Conservation (phyloP, 2,113 vertebrate genomes). For the Amblyopsis rosae region DNA sequence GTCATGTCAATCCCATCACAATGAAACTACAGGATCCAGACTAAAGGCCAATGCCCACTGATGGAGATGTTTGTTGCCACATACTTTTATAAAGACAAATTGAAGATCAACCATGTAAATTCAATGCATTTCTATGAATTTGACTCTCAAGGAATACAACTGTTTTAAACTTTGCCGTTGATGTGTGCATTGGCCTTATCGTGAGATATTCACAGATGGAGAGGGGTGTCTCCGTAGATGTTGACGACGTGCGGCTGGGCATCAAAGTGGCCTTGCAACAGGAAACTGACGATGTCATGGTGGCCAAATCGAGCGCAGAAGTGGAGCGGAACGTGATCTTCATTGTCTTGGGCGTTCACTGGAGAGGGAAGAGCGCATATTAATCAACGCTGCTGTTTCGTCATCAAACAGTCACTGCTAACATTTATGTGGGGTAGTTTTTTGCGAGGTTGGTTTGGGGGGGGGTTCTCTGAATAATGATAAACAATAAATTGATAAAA, state of each 20-base stretch:
- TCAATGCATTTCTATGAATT: too few relatives aligned
- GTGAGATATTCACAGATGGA: slow-evolving; percentile 84
- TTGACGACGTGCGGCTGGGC: slow-evolving; percentile 89
- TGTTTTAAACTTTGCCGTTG: neutral
- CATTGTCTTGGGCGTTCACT: slow-evolving; percentile 94
- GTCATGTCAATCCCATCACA: too few relatives aligned
- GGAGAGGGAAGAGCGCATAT: slow-evolving; percentile 17
- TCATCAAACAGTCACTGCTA: neutral
- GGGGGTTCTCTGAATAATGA: neutral
- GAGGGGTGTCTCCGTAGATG: slow-evolving; percentile 91
- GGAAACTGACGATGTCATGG: slow-evolving; percentile 80
- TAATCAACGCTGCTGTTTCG: neutral
- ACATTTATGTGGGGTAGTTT: neutral
- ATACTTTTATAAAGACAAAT: too few relatives aligned
- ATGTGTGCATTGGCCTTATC: neutral
- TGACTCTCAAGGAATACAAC: too few relatives aligned
- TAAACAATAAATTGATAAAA: neutral
- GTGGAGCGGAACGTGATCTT: slow-evolving; percentile 90
- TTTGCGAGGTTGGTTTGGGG: neutral
- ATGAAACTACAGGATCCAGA: neutral
- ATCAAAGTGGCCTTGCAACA: slow-evolving; percentile 83
- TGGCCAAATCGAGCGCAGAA: slow-evolving; percentile 93
- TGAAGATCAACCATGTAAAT: too few relatives aligned
- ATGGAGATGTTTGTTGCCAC: too few relatives aligned
- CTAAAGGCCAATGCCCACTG: neutral